A percentile compares a stretch with the other conserved stretches of the same genome.
phyloP scores from a whole-genome alignment of 2,113 vertebrate species.

The Oceanites oceanicus region DNA sequence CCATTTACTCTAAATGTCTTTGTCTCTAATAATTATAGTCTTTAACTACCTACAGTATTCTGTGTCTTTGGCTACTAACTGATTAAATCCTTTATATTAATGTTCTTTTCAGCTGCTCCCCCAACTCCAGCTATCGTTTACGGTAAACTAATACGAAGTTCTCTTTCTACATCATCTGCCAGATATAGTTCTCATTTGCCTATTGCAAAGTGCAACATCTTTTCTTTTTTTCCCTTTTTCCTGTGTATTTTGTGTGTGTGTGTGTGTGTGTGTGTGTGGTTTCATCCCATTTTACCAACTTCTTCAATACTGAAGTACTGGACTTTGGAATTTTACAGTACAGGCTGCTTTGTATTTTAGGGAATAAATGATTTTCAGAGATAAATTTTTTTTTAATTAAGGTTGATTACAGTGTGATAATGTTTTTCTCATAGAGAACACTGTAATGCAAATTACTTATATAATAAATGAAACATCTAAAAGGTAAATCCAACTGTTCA shows the following conservation, averaged over 20 bases:
- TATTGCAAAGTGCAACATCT: neutral
- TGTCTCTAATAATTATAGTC: constrained; percentile 3
- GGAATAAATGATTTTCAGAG: neutral
- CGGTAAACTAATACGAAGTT: constrained; percentile 87
- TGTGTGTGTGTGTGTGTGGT: neutral
- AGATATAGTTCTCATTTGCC: constrained; percentile 41
- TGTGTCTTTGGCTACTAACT: constrained; percentile 74
- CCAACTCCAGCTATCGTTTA: constrained; percentile 88
- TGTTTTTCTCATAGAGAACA: neutral
- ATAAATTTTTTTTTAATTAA: neutral
- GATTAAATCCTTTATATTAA: constrained; percentile 83
- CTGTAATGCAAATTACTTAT: neutral
- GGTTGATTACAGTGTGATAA: neutral
- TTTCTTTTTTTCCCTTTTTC: neutral
- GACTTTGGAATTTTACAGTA: neutral
- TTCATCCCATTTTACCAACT: constrained; percentile 37
- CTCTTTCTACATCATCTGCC: constrained; percentile 61
- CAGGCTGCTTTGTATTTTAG: neutral
- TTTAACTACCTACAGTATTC: constrained; percentile 51
- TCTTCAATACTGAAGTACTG: neutral
- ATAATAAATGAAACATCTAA: neutral
- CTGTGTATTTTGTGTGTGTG: neutral
- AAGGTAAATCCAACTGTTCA: neutral
- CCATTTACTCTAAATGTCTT: neutral
- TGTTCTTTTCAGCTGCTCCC: constrained; percentile 88